Percentiles rank a stretch among this genome's conserved stretches.
Conservation (phyloP, 2,113 vertebrate genomes). For the Polypterus senegalus region DNA sequence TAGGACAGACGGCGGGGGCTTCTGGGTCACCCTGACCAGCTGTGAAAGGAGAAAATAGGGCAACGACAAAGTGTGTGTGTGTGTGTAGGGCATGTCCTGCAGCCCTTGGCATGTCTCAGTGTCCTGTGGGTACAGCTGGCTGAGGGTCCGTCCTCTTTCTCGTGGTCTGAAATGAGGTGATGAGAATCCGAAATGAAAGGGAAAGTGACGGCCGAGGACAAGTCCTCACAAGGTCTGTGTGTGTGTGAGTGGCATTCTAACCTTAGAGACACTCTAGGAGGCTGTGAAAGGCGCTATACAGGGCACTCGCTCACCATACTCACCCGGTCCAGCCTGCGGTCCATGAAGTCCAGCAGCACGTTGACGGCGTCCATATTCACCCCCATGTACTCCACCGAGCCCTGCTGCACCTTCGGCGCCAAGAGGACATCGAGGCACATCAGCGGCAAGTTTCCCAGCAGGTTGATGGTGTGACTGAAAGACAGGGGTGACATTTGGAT, state of each 20-base stretch:
- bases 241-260: not conserved
- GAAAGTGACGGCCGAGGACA: not conserved
- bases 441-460: conserved; percentile 80
- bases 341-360: conserved; percentile 71
- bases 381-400: conserved; percentile 77
- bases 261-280: rapidly evolving
- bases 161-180: too few relatives aligned
- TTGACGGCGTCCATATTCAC: conserved; percentile 80
- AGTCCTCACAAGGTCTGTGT: not conserved
- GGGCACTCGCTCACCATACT: conserved; percentile 17
- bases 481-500: not conserved
- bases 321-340: conserved; percentile 72
- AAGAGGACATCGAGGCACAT: conserved; percentile 75
- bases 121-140: too few relatives aligned
- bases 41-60: too few relatives aligned
- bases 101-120: too few relatives aligned
- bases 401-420: conserved; percentile 59
- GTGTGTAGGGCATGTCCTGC: too few relatives aligned
- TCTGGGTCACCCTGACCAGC: too few relatives aligned
- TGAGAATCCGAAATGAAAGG: too few relatives aligned
- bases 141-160: too few relatives aligned
- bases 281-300: rapidly evolving
- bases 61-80: too few relatives aligned
- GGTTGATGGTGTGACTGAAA: conserved; percentile 69
- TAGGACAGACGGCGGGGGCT: too few relatives aligned